phyloP scores from a whole-genome alignment of 2,113 vertebrate genomes.

The Anolis carolinensis region DNA sequence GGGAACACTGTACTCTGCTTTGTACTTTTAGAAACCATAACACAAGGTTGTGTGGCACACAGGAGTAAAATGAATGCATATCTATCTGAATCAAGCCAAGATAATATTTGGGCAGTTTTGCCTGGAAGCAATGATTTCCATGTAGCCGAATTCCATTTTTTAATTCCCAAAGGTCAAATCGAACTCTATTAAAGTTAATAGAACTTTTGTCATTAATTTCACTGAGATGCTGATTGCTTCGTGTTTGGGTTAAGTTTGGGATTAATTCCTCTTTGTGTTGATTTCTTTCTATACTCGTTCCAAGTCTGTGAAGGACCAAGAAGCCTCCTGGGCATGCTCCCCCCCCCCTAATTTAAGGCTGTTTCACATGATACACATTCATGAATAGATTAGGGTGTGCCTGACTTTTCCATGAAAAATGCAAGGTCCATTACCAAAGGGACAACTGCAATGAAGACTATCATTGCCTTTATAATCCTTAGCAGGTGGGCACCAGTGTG shows the following conservation, averaged over 20 bases:
- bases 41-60: no score
- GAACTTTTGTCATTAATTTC: not conserved
- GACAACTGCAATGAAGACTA: constrained; percentile 60
- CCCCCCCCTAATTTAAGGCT: constrained; percentile 64
- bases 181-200: constrained; percentile 3
- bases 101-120: constrained; percentile 46
- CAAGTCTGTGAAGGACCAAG: constrained; percentile 49
- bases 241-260: not conserved
- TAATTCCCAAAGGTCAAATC: not conserved
- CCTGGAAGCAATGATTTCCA: constrained; percentile 60
- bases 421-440: constrained; percentile 56
- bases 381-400: constrained; percentile 54
- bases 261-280: constrained; percentile 46
- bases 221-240: not conserved
- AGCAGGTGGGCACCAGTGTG: constrained; percentile 67
- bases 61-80: no score
- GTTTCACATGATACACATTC: constrained; percentile 59
- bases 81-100: constrained; percentile 56
- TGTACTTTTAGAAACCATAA: no score
- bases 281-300: constrained; percentile 43
- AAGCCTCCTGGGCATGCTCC: constrained; percentile 43
- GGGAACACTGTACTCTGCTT: no score
- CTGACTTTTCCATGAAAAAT: constrained; percentile 65
- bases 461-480: constrained; percentile 70
- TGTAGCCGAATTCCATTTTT: constrained; percentile 32